phyloP scores from a whole-genome alignment of 1,140 invertebrate species.

The Euura saliciscinereae region DNA sequence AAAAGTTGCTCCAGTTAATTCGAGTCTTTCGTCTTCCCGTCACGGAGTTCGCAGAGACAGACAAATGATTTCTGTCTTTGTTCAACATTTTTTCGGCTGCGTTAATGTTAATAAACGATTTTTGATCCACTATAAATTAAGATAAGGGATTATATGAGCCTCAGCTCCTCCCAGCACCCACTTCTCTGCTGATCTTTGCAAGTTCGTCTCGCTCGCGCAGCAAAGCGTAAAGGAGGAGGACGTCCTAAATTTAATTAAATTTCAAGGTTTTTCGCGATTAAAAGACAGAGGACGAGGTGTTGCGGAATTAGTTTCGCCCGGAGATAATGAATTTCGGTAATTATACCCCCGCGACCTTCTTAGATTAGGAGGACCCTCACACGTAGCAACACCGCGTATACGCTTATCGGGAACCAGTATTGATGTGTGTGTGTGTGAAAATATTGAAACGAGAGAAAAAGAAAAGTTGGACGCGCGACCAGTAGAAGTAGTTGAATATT shows the following conservation, averaged over 20 bases:
- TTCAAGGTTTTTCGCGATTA: conserved; percentile 62
- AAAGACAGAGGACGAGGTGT: conserved; percentile 49
- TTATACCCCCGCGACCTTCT: conserved; percentile 39
- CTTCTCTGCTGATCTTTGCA: not conserved
- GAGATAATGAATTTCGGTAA: conserved; percentile 60
- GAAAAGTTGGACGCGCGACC: conserved; percentile 12
- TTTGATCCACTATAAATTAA: not conserved
- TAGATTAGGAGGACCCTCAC: conserved; percentile 2
- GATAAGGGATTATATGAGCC: not conserved
- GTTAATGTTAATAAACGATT: no score
- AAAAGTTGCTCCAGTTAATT: not conserved
- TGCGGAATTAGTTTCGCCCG: conserved; percentile 58
- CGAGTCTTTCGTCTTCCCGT: not conserved
- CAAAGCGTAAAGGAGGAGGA: not conserved
- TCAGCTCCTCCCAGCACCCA: not conserved
- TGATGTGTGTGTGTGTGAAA: not conserved
- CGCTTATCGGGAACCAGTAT: no score
- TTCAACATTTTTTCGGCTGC: no score
- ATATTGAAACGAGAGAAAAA: conserved; percentile 27
- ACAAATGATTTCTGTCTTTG: not conserved
- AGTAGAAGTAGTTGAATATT: conserved; percentile 45
- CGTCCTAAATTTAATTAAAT: conserved; percentile 62
- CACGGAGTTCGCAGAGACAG: not conserved
- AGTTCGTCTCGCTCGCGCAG: conserved; percentile 22
- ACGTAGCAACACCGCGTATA: no score